These are phyloP conservation scores for Penaeus monodon DNA, from an alignment of 2,888 invertebrate genomes.

Conservation along the genomic window DNA sequence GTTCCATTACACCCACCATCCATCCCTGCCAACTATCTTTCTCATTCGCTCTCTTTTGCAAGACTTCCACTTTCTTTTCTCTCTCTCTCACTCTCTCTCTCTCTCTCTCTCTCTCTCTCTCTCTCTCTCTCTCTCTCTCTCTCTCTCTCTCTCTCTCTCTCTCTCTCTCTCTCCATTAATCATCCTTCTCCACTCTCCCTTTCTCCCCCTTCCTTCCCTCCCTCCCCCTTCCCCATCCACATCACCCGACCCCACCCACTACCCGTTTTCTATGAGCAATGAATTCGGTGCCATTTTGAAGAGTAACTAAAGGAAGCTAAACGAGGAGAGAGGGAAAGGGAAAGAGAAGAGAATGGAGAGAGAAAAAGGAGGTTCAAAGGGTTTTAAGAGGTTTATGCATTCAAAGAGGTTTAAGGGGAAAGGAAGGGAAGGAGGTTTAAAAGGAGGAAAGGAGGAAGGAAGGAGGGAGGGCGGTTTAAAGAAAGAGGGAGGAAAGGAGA, in stretches of 20 bases:
- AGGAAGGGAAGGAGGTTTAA: not conserved
- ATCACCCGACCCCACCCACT: not conserved
- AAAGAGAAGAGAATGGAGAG: not conserved
- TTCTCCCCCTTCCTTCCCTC: not conserved
- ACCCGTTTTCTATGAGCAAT: constrained; percentile 14
- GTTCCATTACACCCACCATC: no score
- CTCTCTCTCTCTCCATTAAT: constrained; percentile 6
- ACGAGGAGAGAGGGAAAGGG: not conserved
- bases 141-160: not conserved
- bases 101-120: no score
- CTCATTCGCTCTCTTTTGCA: no score
- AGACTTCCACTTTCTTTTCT: no score
- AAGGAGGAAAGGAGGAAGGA: not conserved
- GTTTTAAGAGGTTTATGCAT: no score
- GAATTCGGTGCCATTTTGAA: not conserved
- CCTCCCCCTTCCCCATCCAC: not conserved
- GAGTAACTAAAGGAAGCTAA: not conserved
- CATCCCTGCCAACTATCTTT: no score
- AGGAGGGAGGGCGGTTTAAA: not conserved
- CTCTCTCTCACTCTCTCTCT: no score
- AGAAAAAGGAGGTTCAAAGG: not conserved
- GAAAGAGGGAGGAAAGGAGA: not conserved
- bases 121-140: no score
- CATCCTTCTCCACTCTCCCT: not conserved
- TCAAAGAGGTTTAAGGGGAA: no score